A percentile compares a stretch with the other conserved stretches of the same genome.
Evolutionary conservation across 2,797 vertebrate genomes (phyloP).

Genomic region (Otolemur crassicaudatus): DNA sequence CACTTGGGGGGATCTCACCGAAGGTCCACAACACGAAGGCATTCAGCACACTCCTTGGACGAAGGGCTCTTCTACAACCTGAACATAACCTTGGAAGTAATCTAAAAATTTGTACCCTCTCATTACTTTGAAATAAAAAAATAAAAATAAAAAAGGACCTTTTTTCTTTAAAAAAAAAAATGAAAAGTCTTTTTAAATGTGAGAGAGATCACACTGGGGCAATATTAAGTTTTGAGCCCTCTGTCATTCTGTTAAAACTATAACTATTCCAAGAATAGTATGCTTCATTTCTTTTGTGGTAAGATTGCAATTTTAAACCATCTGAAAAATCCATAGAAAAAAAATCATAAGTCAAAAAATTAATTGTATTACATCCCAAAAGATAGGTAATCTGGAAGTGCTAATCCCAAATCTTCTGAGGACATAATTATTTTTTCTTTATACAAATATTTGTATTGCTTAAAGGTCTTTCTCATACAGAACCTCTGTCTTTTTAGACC

Average conservation of each 20-base stretch:
- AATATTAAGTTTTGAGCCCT: neutral
- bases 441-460: neutral
- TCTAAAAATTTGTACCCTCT: no score
- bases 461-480: neutral
- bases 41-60: no score
- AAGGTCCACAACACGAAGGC: no score
- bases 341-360: neutral
- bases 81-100: no score
- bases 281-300: neutral
- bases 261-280: neutral
- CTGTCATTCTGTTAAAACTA: neutral
- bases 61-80: no score
- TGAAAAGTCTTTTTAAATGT: neutral
- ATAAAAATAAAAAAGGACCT: no score
- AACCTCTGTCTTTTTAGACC: neutral
- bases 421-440: neutral
- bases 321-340: neutral
- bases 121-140: no score
- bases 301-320: neutral
- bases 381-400: neutral
- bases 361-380: neutral
- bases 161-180: no score
- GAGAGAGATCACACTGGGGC: neutral
- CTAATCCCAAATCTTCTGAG: neutral
- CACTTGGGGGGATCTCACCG: no score